Base-by-base conservation (phyloP, 2,113 vertebrate genomes). In the Heterotis niloticus region DNA sequence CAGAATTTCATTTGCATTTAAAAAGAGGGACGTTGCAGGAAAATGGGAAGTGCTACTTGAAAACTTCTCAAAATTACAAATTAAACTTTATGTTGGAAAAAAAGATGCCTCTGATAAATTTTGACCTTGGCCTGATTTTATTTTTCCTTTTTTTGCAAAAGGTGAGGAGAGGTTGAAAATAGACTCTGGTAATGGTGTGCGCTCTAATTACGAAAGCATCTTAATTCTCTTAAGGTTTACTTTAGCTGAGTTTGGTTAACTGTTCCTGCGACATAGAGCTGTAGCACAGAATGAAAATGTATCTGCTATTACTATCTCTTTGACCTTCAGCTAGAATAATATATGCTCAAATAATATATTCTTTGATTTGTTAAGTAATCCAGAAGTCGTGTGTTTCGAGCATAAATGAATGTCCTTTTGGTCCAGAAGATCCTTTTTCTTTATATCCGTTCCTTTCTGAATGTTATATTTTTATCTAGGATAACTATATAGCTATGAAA, bases 161-260 rank as follows among this genome's bases (percentile, higher is more conserved):
- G 91, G 90, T 92, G 87, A 87, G 64, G 81, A 18, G 64, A 78
- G 69, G 16, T 81, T 81, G 81, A 23, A 44, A 73, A 77, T 64
- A 66, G 80, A 83, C 79, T 84, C 82, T 80, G 76, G 69, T 81
- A 81, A 90, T 87, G 85, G 85, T 85, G 88, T 83, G 73, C 79
- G 84, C 87, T 89, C 88, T 91, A 91, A 91, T 93, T 91, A 91
- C 80, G 89, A 82, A 78, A 82, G 70, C 82, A 79, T 83, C 7
- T 44, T 82, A 88, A 91, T 85, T 89, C 86, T 89, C 88, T 65
- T 72, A 90, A 88, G 84, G 82, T 84, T 83, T 77, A 18, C 78
- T 77, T 16, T 80, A 64, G 62, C 51, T 76, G 72, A 76, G 82
- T 78, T 85, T 83, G 85, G 71, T 81, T 69, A 81, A 83, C 75